phyloP scores from a whole-genome alignment of 2,113 vertebrate species.

The Rutilus rutilus region DNA sequence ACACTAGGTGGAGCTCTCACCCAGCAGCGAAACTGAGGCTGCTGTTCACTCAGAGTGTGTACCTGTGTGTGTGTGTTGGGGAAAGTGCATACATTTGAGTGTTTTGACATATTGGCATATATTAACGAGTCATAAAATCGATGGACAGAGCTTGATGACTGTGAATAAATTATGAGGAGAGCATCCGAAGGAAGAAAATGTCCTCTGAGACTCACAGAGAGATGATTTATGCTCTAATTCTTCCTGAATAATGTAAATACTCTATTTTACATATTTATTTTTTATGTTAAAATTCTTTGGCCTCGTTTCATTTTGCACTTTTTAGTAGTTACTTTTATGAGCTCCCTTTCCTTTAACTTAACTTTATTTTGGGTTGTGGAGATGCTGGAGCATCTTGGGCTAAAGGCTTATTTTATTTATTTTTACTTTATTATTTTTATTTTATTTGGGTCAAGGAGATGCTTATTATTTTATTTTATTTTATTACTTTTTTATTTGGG shows the following conservation, averaged over 20 bases:
- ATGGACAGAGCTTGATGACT: background rate
- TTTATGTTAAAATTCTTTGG: background rate
- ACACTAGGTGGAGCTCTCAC: constrained; percentile 70
- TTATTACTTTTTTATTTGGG: too few species aligned
- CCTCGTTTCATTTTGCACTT: too few species aligned
- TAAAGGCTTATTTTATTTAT: too few species aligned
- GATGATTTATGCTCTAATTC: background rate
- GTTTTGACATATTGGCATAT: background rate
- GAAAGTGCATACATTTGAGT: background rate
- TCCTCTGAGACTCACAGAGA: background rate
- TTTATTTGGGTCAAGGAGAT: too few species aligned
- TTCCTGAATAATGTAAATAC: background rate
- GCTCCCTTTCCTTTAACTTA: too few species aligned
- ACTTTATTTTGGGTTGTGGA: too few species aligned
- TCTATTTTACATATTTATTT: background rate
- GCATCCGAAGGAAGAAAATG: background rate
- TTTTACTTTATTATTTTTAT: too few species aligned
- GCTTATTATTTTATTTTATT: too few species aligned
- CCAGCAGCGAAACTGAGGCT: constrained; percentile 17
- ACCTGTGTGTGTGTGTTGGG: background rate
- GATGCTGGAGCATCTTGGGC: too few species aligned
- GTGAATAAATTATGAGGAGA: constrained; percentile 46
- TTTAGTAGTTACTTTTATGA: too few species aligned
- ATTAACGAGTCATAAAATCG: background rate
- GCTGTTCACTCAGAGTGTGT: too few species aligned